Evolutionary conservation across 2,888 invertebrate genomes (phyloP), one percentile per base, ranked within the genome.

Genomic region (Rotaria magnacalcarata): DNA sequence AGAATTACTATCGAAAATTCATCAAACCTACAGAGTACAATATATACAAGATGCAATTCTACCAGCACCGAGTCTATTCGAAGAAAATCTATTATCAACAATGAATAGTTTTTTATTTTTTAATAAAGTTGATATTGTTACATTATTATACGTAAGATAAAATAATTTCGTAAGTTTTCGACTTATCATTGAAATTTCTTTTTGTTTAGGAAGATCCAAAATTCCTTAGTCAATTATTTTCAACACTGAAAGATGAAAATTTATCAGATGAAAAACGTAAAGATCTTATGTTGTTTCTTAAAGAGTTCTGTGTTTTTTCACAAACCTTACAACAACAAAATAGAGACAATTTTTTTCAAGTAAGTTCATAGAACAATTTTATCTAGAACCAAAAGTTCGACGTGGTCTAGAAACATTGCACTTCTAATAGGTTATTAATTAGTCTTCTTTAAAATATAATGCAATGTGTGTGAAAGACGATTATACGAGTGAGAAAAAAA

Each of bases 31-130:
- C 92, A 94, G 98, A 91, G 97, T 99, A 90, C 99, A 99, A 93
- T 99, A 99, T 92, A 97, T 99, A 90, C 92, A 93, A 89, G 99
- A 99, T 92, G 97, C 98, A 89, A 98, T 99, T 89, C 93, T 99
- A 90, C 99, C 99, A 47, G 96, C 98, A 85, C 98, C 99, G 21
- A 97, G 97, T 89, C 96, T 99, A 89, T 99, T 98, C 92, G 99
- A 99, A 91, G 99, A 99, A 92, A 99, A 98, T 91, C 94, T 98
- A 94, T 93, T 99, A 88, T 97, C 96, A 90, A 96, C 97, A 87
- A 93, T 99, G 90, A 96, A 95, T 91, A 97, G 97, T 93, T 98
- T 98, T 93, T 96, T 99, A 92, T 99, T 97, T 93, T 99, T 99
- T 93, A 98, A 97, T 93, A 98, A 99, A 93, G 96, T 97, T 91